Evolutionary conservation across 2,888 invertebrate species (phyloP).

Genomic region (Lasioglossum malachurum): DNA sequence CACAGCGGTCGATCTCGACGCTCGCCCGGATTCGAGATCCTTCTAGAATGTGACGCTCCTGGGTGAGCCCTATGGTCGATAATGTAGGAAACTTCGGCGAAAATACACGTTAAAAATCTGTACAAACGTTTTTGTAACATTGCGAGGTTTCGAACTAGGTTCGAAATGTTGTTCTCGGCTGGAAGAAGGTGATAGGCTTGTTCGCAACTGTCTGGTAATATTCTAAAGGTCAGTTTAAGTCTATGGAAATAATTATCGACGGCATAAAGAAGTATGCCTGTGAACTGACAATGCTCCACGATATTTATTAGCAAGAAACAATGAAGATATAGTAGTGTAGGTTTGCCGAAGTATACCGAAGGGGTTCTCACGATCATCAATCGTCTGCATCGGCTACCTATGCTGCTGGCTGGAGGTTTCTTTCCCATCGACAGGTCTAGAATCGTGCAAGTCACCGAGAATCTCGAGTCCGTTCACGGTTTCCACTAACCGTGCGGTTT

Average conservation of each 20-base stretch:
- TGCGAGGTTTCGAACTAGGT: background rate
- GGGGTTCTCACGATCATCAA: background rate
- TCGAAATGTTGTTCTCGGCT: background rate
- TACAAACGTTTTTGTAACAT: background rate
- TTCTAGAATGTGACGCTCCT: background rate
- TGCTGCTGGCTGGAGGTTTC: background rate
- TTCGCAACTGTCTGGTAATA: background rate
- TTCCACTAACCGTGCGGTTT: background rate
- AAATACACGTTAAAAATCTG: background rate
- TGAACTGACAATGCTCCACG: background rate
- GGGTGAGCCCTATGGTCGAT: background rate
- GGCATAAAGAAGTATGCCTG: background rate
- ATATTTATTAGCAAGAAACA: background rate
- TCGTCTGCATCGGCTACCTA: background rate
- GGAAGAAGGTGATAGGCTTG: background rate
- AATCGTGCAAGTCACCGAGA: constrained; percentile 4
- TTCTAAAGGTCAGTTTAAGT: background rate
- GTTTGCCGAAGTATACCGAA: background rate
- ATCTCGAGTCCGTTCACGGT: constrained; percentile 8
- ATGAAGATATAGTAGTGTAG: background rate
- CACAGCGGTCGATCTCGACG: constrained; percentile 16
- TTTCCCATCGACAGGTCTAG: background rate
- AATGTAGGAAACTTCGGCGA: background rate
- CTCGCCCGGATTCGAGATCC: constrained; percentile 30
- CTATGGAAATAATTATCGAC: background rate